These are phyloP conservation scores for Sebastes glaucus DNA, from an alignment of 2,797 vertebrate species.

Conservation along the genomic window DNA sequence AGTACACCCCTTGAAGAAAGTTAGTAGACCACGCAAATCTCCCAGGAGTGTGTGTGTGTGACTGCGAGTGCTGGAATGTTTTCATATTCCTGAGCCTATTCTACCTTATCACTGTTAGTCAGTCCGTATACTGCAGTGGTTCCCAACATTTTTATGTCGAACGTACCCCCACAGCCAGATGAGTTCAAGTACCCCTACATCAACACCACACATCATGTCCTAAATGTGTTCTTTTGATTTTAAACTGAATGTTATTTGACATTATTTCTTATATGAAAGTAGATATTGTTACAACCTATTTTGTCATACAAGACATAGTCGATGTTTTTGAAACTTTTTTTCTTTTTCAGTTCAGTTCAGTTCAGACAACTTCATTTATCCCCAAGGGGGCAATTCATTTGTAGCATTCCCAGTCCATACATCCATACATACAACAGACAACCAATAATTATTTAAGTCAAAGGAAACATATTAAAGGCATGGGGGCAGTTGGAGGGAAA, in stretches of 20 bases:
- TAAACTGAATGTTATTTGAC: neutral
- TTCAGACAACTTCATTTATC: no score
- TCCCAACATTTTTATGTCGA: neutral
- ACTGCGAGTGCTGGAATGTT: neutral
- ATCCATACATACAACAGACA: no score
- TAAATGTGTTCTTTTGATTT: neutral
- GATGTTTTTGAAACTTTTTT: neutral
- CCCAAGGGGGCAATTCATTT: no score
- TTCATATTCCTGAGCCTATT: neutral
- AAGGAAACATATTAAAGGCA: no score
- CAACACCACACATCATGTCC: neutral
- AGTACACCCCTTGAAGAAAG: conserved; percentile 17
- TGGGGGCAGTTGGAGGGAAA: no score
- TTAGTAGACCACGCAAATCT: conserved; percentile 40
- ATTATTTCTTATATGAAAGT: neutral
- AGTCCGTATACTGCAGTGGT: neutral
- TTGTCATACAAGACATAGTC: neutral
- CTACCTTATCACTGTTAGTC: neutral
- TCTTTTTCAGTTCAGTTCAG: neutral
- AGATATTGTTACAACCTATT: neutral
- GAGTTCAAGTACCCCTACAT: neutral
- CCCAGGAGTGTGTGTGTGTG: conserved; percentile 2
- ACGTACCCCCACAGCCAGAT: neutral
- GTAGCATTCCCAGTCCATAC: no score
- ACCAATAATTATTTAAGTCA: no score